Base-by-base conservation (phyloP, 2,113 vertebrate genomes). In the Physeter macrocephalus region DNA sequence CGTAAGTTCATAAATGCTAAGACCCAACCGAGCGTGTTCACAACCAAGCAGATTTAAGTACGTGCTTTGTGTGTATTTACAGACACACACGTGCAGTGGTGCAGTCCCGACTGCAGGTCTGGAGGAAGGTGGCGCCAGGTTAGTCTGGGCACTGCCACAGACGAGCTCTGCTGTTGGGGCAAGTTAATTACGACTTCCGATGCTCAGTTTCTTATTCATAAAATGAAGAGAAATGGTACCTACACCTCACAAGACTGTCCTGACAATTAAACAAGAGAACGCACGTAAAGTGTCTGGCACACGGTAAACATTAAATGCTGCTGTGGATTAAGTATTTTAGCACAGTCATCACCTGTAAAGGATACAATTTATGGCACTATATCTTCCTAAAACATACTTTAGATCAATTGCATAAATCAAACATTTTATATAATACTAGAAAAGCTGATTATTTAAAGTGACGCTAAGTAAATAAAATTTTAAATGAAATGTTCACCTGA, bases 401-500 rank as follows among this genome's bases (percentile, higher is more conserved):
- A 67, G 82, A n/a, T 46, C 54, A 41, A 80, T 43, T 80, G 74
- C 59, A 34, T 25, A 92, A 61, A 36, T 69, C 13, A 71, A 34
- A 21, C 74, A 64, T 46, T 89, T 46, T 34, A 75, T 31, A 71
- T 52, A 49, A 36, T 2, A 66, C 8, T 49, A 46, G 8, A 94
- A 85, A 94, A 81, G 20, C 29, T 31, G 3, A 41, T 29, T 4
- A 36, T 20, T 92, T 90, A 80, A 93, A 78, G 64, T 84, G 83
- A 92, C 18, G 54, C 14, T 62, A 83, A 67, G 6, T 75, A 86
- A 83, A 75, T 69, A 41, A 43, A 83, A 43, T 78, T 69, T 49
- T 69, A 82, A 74, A 34, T 69, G 31, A 83, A 94, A 57, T 80
- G 66, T 71, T 62, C 61, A 92, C 41, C 6, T 29, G 88, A 86